phyloP scores from a whole-genome alignment of 2,888 invertebrate species.

The Orgyia antiqua region DNA sequence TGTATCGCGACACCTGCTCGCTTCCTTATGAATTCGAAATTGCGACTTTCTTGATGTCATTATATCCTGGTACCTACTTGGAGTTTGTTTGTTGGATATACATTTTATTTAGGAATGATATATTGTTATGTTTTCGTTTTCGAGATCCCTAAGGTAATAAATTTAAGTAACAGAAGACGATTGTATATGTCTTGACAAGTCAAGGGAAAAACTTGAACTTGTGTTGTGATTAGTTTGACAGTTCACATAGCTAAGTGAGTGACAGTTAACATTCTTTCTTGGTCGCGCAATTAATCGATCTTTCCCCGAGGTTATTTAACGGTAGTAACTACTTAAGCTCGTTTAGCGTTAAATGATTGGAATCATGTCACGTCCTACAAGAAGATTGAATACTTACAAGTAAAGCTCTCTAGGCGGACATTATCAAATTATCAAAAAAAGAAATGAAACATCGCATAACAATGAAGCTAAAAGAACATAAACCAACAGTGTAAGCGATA shows the following conservation, averaged over 20 bases:
- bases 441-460: constrained; percentile 45
- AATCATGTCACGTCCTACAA: constrained; percentile 26
- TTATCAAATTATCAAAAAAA: constrained; percentile 51
- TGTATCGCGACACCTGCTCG: constrained; percentile 67
- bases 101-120: constrained; percentile 20
- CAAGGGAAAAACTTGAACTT: background rate
- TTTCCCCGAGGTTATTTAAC: constrained; percentile 10
- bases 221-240: constrained; percentile 10
- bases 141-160: constrained; percentile 9
- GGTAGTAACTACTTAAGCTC: constrained; percentile 9
- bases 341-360: constrained; percentile 25
- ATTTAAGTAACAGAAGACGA: constrained; percentile 7
- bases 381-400: constrained; percentile 32
- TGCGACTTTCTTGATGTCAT: constrained; percentile 55
- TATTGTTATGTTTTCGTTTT: constrained; percentile 17
- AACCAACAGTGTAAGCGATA: constrained; percentile 66
- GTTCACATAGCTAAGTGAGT: constrained; percentile 8
- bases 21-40: constrained; percentile 69
- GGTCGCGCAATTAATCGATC: constrained; percentile 2
- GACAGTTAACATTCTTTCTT: constrained; percentile 3
- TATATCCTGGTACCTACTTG: constrained; percentile 35
- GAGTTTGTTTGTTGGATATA: constrained; percentile 21
- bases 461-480: constrained; percentile 65
- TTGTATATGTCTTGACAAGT: constrained; percentile 6
- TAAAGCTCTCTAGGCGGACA: constrained; percentile 28